Base-by-base conservation (phyloP, 2,888 invertebrate species). In the Ellobium chinense region DNA sequence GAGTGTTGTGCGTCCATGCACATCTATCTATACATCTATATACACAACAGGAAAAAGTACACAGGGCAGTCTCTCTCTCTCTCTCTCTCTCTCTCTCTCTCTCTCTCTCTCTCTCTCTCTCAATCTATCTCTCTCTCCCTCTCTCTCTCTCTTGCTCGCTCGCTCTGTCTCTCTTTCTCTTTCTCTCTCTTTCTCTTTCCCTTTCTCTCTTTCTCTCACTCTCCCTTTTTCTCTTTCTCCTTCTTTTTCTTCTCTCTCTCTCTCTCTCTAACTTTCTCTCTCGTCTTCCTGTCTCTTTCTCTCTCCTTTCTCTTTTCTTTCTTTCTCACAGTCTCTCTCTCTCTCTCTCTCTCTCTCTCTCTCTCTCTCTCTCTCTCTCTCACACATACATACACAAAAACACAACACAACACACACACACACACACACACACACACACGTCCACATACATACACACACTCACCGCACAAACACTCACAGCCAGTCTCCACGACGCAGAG, bases 61-160 rank as follows among this genome's bases (percentile, higher is more conserved):
- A n/a, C n/a, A n/a, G n/a, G n/a, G n/a, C 60, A 54, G n/a, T 75
- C 46, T 39, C 9, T 62, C 63, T 75, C 34, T 62, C 37, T 75
- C 63, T 63, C 63, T 63, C 63, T 62, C 62, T 75, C 39, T 63
- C 37, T 76, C 54, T 46, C 7, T 39, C 66, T 65, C 27, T 76
- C 31, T 76, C 46, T 31, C 34, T 76, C 46, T 29, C 46, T 75
- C 39, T 75, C 27, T 63, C 2, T 75, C 39, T 75, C n/a, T 75
- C 39, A 65, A 18, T 75, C 46, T 75, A n/a, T 75, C 63, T 75
- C 27, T 65, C 24, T 63, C 29, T 75, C 37, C 65, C 14, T 75
- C 65, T 75, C n/a, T 75, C 46, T 76, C n/a, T 76, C 66, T 54
- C 56, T 66, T 36, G 66, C n/a, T 76, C 54, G 54, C 34, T 76